Conservation (phyloP, 2,888 invertebrate genomes). For the Cylindroiulus punctatus region DNA sequence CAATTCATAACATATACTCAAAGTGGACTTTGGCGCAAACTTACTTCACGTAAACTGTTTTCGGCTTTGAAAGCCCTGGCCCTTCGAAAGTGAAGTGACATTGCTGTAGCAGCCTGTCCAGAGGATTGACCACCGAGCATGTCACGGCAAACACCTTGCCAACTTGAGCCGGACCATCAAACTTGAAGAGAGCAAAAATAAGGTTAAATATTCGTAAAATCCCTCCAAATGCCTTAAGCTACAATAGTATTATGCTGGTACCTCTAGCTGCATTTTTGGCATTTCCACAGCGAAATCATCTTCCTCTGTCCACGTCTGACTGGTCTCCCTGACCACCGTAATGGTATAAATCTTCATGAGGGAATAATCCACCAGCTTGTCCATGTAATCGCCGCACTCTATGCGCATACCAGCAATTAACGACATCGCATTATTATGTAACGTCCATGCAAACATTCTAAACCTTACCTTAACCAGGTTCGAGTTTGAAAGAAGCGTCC, state of each 20-base stretch:
- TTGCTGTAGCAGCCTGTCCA: slow-evolving; percentile 73
- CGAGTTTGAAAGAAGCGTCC: slow-evolving; percentile 74
- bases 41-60: slow-evolving; percentile 69
- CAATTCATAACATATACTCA: too few species aligned
- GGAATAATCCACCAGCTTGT: slow-evolving; percentile 76
- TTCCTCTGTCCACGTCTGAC: slow-evolving; percentile 83
- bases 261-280: slow-evolving; percentile 77
- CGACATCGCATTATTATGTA: neutral
- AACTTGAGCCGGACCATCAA: slow-evolving; percentile 72
- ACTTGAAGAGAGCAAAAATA: slow-evolving; percentile 67
- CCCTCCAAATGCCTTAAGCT: neutral
- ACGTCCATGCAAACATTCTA: neutral
- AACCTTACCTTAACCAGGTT: slow-evolving; percentile 72
- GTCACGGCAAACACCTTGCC: slow-evolving; percentile 71
- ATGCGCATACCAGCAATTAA: slow-evolving; percentile 68
- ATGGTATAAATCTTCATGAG: slow-evolving; percentile 79
- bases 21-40: neutral
- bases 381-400: slow-evolving; percentile 75
- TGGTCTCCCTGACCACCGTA: slow-evolving; percentile 81
- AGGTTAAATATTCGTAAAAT: neutral
- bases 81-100: slow-evolving; percentile 79
- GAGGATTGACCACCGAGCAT: slow-evolving; percentile 76
- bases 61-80: slow-evolving; percentile 74
- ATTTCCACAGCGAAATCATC: slow-evolving; percentile 83
- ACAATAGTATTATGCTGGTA: slow-evolving; percentile 63